phyloP scores from a whole-genome alignment of 2,888 invertebrate species.

The Dryocosmus kuriphilus region DNA sequence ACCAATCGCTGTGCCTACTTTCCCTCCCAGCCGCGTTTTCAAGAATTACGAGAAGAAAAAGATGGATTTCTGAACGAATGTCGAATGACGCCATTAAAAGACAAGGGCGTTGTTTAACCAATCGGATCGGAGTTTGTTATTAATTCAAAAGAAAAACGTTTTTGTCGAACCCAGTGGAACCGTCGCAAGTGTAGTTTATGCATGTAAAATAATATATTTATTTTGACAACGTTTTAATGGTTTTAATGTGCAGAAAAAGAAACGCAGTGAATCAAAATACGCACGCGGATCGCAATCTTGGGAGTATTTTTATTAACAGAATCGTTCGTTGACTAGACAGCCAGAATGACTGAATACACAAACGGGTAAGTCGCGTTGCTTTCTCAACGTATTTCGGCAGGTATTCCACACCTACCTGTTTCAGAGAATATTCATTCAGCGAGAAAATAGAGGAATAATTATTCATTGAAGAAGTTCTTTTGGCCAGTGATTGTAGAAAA shows the following conservation, averaged over 20 bases:
- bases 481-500: constrained; percentile 24
- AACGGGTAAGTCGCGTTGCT: constrained; percentile 26
- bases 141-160: constrained; percentile 39
- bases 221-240: not conserved
- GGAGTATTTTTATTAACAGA: not conserved
- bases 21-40: not conserved
- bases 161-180: not conserved
- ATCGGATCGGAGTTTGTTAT: constrained; percentile 33
- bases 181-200: not conserved
- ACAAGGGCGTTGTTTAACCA: constrained; percentile 6
- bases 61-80: not conserved
- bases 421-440: not conserved
- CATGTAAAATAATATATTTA: not conserved
- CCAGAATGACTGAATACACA: constrained; percentile 24
- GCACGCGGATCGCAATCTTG: not conserved
- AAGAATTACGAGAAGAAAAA: not conserved
- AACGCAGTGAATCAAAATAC: not conserved
- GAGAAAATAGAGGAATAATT: not conserved
- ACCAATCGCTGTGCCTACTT: not conserved
- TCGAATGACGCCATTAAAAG: not conserved
- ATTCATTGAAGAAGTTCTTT: constrained; percentile 23
- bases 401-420: not conserved
- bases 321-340: not conserved
- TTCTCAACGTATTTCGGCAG: constrained; percentile 16
- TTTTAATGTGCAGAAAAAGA: constrained; percentile 3